Evolutionary conservation across 2,797 vertebrate species (phyloP).

Genomic region (Sebastes iracundus): DNA sequence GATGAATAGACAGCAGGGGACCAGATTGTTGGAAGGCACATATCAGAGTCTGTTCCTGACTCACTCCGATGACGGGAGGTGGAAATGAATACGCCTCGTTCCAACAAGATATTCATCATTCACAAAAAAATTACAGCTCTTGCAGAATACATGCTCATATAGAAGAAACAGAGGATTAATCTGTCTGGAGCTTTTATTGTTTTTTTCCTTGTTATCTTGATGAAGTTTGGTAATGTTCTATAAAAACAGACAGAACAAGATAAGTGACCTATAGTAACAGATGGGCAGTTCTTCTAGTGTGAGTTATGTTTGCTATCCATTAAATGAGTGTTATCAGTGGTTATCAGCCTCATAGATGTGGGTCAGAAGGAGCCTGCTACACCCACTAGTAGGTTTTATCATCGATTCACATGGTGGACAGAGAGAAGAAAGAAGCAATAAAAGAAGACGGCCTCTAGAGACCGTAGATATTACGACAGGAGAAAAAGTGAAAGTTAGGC

Average conservation of each 20-base stretch:
- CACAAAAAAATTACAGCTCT: background rate
- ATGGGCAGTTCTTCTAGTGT: too few species aligned
- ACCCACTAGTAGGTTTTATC: too few species aligned
- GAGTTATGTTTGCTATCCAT: background rate
- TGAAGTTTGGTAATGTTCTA: background rate
- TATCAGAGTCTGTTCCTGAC: constrained; percentile 60
- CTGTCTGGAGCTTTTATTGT: background rate
- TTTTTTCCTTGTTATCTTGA: background rate
- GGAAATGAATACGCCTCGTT: constrained; percentile 53
- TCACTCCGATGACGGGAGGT: constrained; percentile 46
- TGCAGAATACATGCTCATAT: background rate
- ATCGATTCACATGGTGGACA: too few species aligned
- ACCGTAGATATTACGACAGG: too few species aligned
- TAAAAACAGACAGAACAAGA: background rate
- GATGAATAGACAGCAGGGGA: constrained; percentile 76
- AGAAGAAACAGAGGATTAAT: background rate
- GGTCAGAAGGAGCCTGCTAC: too few species aligned
- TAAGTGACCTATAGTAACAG: background rate
- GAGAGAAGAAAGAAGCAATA: too few species aligned
- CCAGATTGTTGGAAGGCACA: constrained; percentile 69
- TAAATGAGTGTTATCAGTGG: background rate
- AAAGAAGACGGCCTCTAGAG: too few species aligned
- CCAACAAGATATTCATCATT: constrained; percentile 52
- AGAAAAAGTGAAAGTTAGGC: too few species aligned
- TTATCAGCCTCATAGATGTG: too few species aligned